A percentile compares a stretch with the other conserved stretches of the same genome.
Conservation (phyloP, 53 echinoderm and acorn worm genomes). For the Crossaster papposus region DNA sequence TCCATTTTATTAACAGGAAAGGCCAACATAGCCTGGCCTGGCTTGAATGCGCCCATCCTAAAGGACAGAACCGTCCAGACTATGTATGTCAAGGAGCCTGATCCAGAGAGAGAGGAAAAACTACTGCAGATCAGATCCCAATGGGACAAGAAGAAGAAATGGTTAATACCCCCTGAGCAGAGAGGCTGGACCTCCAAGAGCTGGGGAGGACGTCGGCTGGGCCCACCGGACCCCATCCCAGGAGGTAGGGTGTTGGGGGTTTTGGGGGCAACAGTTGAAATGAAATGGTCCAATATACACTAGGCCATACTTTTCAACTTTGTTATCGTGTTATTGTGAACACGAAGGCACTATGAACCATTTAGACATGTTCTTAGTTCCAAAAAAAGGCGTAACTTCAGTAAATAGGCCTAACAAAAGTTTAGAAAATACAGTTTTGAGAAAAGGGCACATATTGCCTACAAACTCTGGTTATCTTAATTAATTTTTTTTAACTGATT, state of each 20-base stretch:
- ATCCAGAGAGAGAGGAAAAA: slow-evolving; percentile 80
- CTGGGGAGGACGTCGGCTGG: slow-evolving; percentile 88
- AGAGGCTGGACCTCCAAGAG: slow-evolving; percentile 97
- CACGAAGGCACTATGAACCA: no score
- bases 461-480: no score
- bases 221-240: slow-evolving; percentile 95
- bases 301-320: no score
- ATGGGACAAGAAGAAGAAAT: slow-evolving; percentile 86
- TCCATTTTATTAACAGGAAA: slow-evolving; percentile 51
- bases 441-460: no score
- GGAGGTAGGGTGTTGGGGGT: slow-evolving; percentile 80
- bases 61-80: slow-evolving; percentile 69
- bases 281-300: no score
- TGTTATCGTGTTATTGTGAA: no score
- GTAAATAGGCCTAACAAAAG: no score
- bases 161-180: slow-evolving; percentile 77
- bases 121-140: slow-evolving; percentile 72
- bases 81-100: slow-evolving; percentile 71
- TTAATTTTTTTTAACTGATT: no score
- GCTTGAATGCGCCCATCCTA: slow-evolving; percentile 86
- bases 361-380: no score
- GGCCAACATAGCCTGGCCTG: slow-evolving; percentile 83
- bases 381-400: no score
- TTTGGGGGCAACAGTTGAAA: neutral
- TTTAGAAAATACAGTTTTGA: no score